Evolutionary conservation across 2,888 invertebrate genomes (phyloP).

Genomic region (Girardia tigrina): DNA sequence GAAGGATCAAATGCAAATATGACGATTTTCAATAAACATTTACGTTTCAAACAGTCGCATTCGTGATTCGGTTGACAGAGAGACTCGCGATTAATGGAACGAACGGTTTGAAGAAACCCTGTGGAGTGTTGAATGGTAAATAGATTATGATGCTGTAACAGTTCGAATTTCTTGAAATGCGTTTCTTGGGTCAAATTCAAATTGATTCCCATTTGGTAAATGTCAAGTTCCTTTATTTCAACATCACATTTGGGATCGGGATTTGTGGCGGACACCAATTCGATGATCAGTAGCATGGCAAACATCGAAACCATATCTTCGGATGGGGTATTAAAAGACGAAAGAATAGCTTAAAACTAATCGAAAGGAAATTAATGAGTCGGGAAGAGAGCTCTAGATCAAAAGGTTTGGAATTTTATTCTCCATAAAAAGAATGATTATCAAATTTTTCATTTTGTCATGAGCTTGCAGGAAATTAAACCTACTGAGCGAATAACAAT

Average conservation of each 20-base stretch:
- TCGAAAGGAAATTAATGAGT: no score
- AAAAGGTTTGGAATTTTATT: no score
- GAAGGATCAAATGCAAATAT: not conserved
- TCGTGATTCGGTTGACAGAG: not conserved
- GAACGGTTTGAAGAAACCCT: not conserved
- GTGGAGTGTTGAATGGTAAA: not conserved
- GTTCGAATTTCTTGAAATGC: not conserved
- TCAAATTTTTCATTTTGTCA: not conserved
- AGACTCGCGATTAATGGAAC: not conserved
- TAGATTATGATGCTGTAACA: not conserved
- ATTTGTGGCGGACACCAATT: no score
- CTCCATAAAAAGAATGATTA: not conserved
- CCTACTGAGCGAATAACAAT: conserved; percentile 8
- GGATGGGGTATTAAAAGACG: no score
- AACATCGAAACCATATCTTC: no score
- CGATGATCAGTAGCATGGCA: no score
- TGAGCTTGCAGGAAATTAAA: conserved; percentile 20
- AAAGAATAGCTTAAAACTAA: no score
- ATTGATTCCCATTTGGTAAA: not conserved
- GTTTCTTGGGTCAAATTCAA: not conserved
- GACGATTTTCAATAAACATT: not conserved
- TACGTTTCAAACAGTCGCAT: not conserved
- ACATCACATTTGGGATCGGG: not conserved
- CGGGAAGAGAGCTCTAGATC: no score
- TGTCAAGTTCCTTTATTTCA: not conserved